Conservation (phyloP, 1,140 invertebrate species). For the Cotesia chilonis region DNA sequence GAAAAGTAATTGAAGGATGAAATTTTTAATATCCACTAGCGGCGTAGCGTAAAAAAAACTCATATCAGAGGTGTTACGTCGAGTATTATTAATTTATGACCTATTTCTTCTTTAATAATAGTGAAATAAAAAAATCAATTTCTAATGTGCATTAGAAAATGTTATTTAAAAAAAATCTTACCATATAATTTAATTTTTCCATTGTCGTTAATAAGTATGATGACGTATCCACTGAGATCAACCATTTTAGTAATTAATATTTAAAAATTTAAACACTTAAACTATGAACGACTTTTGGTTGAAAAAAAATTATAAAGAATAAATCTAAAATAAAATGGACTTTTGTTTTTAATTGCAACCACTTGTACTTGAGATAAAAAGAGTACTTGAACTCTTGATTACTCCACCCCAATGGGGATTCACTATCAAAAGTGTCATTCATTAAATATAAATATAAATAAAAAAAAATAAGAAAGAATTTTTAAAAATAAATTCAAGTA, state of each 20-base stretch:
- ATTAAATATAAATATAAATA: too few species aligned
- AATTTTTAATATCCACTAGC: conserved; percentile 10
- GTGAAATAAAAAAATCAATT: not conserved
- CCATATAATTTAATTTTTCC: conserved; percentile 95
- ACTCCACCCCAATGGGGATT: too few species aligned
- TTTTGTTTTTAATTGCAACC: not conserved
- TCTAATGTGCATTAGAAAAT: too few species aligned
- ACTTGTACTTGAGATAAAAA: not conserved
- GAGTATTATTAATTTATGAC: conserved; percentile 17
- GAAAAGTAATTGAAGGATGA: conserved; percentile 10
- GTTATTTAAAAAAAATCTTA: conserved; percentile 65
- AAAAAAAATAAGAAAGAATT: too few species aligned
- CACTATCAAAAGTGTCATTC: too few species aligned
- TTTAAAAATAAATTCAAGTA: too few species aligned
- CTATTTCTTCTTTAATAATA: not conserved
- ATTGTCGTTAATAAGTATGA: conserved; percentile 91
- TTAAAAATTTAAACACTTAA: not conserved
- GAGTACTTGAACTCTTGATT: too few species aligned
- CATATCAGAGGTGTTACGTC: not conserved
- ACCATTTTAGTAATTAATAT: conserved; percentile 70
- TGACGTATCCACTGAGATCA: conserved; percentile 94
- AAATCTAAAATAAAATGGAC: not conserved
- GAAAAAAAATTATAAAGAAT: not conserved
- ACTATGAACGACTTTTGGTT: too few species aligned
- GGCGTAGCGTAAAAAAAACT: not conserved